Base-by-base conservation (phyloP, 64 coral and sea anemone genomes). In the Trachythela sp. region DNA sequence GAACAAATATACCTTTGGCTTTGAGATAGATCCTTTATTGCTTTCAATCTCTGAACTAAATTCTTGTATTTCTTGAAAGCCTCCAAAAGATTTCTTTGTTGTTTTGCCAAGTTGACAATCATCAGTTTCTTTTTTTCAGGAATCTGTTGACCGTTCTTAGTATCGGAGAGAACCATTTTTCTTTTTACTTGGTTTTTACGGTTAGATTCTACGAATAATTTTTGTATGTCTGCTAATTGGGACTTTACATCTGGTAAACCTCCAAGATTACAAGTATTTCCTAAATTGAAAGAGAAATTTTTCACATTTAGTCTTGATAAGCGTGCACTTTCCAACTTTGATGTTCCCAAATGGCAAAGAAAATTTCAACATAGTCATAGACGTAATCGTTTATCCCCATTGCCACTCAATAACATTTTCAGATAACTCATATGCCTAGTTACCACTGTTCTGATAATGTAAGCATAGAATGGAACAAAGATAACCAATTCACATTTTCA, bases 11-110 rank as follows among this genome's bases (percentile, higher is more conserved):
- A 7, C 30, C 37, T 3, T 80, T 80, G 0, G n/a, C n/a, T n/a
- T n/a, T n/a, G n/a, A n/a, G n/a, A n/a, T n/a, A n/a, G n/a, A 20
- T 27, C 26, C 35, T 30, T 36, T 37, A 80, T 14, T 18, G 37
- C 8, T 80, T 80, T 80, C 30, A 80, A 80, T 37, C 34, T 35
- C 2, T 80, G 31, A 37, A 80, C 75, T 38, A 80, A 37, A 14
- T 38, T 39, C 20, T 38, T 80, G 75, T 80, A 80, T 80, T 22
- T 35, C 34, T 80, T 80, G 20, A 80, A 80, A 80, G 37, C 75
- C 4, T 1, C 75, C 13, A 80, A 37, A 80, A 80, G 33, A 35
- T 39, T 20, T 36, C 33, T 80, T 22, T 80, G 75, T 38, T 38
- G 31, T 37, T 80, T 29, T 5, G 75, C 75, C 37, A 80, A 36